Evolutionary conservation across 2,797 vertebrate genomes (phyloP).

Genomic region (Pseudopleuronectes americanus): DNA sequence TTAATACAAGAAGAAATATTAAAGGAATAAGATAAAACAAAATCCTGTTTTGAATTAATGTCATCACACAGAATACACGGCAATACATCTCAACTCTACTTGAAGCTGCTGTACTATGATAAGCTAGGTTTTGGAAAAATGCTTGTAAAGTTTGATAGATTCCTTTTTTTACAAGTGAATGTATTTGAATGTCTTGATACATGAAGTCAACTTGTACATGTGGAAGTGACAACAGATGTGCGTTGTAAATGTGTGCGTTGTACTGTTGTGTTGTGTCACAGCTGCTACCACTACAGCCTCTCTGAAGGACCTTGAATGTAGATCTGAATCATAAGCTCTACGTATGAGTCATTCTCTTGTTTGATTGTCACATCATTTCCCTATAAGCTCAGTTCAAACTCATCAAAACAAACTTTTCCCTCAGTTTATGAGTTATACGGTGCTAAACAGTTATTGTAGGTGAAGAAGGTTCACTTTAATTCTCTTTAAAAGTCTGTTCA

Average conservation of each 20-base stretch:
- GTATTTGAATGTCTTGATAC: neutral
- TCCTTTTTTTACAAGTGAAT: slow-evolving; percentile 3
- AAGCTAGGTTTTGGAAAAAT: slow-evolving; percentile 2
- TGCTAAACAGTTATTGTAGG: too few relatives aligned
- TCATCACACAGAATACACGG: neutral
- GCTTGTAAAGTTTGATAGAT: neutral
- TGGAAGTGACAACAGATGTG: neutral
- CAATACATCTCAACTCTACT: neutral
- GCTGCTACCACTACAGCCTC: slow-evolving; percentile 3
- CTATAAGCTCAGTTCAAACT: neutral
- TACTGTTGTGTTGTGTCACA: neutral
- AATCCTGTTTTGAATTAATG: neutral
- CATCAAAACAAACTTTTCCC: too few relatives aligned
- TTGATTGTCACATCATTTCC: too few relatives aligned
- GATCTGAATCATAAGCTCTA: neutral
- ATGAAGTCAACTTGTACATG: neutral
- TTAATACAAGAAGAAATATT: neutral
- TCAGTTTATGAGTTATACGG: neutral
- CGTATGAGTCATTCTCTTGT: neutral
- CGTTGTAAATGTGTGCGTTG: neutral
- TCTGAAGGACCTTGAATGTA: slow-evolving; percentile 56
- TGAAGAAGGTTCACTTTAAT: neutral
- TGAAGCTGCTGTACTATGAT: neutral
- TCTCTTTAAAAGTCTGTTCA: neutral
- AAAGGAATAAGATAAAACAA: too few relatives aligned